phyloP scores from a whole-genome alignment of 2,888 invertebrate species.

The Oasisia sp. region DNA sequence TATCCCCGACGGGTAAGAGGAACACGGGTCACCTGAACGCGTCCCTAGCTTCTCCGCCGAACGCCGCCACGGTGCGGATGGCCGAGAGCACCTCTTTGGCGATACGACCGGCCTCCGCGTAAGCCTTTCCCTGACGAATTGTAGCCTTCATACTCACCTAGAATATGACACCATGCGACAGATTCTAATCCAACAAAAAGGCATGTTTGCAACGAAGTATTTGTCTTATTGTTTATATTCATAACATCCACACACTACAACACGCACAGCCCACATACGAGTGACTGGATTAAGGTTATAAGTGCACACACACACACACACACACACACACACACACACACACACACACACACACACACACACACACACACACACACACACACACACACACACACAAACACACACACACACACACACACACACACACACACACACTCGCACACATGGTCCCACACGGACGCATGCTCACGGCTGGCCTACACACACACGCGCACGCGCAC shows the following conservation, averaged over 20 bases:
- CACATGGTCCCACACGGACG: too few relatives aligned
- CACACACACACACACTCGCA: too few relatives aligned
- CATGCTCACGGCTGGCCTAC: too few relatives aligned
- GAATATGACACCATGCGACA: neutral
- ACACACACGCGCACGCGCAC: neutral
- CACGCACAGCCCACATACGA: too few relatives aligned
- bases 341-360: too few relatives aligned
- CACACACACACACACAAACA: too few relatives aligned
- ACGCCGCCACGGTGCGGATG: constrained; percentile 23
- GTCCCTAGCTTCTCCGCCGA: constrained; percentile 28
- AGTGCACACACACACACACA: too few relatives aligned
- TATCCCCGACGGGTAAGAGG: neutral
- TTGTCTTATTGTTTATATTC: neutral
- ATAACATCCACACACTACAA: too few relatives aligned
- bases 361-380: too few relatives aligned
- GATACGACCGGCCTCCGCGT: constrained; percentile 69
- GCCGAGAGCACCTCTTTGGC: constrained; percentile 14
- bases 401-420: too few relatives aligned
- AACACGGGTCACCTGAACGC: constrained; percentile 24
- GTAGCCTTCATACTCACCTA: neutral
- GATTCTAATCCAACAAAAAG: neutral
- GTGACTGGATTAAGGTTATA: too few relatives aligned
- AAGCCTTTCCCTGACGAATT: constrained; percentile 56
- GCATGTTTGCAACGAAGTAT: neutral
- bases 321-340: too few relatives aligned